A percentile compares a stretch with the other conserved stretches of the same genome.
phyloP scores from a whole-genome alignment of 2,113 vertebrate genomes.

The Scomber scombrus region DNA sequence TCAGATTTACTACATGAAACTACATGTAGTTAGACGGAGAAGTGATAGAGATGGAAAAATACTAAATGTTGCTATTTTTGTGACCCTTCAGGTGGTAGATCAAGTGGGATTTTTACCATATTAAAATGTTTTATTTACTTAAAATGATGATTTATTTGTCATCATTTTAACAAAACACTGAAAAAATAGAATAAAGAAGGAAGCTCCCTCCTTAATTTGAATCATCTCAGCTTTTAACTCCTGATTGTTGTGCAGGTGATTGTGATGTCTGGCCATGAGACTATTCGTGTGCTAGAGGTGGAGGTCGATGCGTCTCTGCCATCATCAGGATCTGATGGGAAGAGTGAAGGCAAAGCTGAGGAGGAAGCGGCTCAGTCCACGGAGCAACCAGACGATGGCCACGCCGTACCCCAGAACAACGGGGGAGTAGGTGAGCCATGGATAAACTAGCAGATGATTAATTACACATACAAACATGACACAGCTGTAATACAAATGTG shows the following conservation, averaged over 20 bases:
- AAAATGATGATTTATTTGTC: not conserved
- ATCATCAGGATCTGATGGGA: constrained; percentile 80
- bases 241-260: constrained; percentile 87
- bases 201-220: not conserved
- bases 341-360: constrained; percentile 82
- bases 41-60: not conserved
- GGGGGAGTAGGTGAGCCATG: constrained; percentile 69
- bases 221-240: constrained; percentile 9
- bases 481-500: constrained; percentile 3
- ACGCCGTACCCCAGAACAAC: constrained; percentile 39
- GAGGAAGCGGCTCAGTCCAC: constrained; percentile 45
- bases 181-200: not conserved
- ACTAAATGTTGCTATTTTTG: not conserved
- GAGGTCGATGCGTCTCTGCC: constrained; percentile 89
- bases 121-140: not conserved
- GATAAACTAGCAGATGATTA: not conserved
- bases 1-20: not conserved
- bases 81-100: not conserved
- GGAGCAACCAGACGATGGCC: constrained; percentile 60
- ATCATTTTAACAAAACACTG: not conserved
- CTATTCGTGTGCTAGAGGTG: constrained; percentile 94
- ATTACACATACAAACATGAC: not conserved
- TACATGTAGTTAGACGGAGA: not conserved
- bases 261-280: constrained; percentile 97
- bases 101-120: not conserved